A percentile compares a stretch with the other conserved stretches of the same genome.
phyloP scores from a whole-genome alignment of 2,888 invertebrate genomes.

The Drosophila siamana region DNA sequence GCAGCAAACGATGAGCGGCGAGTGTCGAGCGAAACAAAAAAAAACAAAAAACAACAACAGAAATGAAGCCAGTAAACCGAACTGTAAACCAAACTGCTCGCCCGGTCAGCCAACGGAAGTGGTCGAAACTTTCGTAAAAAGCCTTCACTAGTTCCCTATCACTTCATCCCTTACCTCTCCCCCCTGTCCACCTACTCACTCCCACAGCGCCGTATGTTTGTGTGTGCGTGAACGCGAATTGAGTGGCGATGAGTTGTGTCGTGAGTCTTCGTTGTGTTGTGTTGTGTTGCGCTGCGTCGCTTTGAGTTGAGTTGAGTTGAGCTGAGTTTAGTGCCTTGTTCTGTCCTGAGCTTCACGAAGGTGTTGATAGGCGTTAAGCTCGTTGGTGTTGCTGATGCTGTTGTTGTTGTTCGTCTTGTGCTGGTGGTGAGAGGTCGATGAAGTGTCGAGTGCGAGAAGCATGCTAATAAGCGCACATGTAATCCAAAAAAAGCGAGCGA shows the following conservation, averaged over 20 bases:
- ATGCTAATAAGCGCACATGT: conserved; percentile 42
- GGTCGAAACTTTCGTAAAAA: conserved; percentile 73
- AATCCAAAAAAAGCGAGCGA: conserved; percentile 29
- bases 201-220: background rate
- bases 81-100: conserved; percentile 59
- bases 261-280: too few relatives aligned
- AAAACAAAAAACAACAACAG: background rate
- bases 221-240: conserved; percentile 38
- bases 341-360: conserved; percentile 25
- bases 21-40: conserved; percentile 5
- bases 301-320: conserved; percentile 4
- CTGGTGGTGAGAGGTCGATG: conserved; percentile 16
- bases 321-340: conserved; percentile 9
- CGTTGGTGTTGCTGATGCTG: background rate
- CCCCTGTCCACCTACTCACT: too few relatives aligned
- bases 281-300: too few relatives aligned
- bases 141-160: conserved; percentile 44
- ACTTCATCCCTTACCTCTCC: background rate
- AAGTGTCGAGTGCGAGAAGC: conserved; percentile 25
- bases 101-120: conserved; percentile 55
- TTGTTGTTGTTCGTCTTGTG: background rate
- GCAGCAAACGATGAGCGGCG: conserved; percentile 35
- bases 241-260: too few relatives aligned
- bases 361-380: conserved; percentile 41
- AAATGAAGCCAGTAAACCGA: conserved; percentile 4